Conservation (phyloP, 2,888 invertebrate species). For the Pristionchus fissidentatus region DNA sequence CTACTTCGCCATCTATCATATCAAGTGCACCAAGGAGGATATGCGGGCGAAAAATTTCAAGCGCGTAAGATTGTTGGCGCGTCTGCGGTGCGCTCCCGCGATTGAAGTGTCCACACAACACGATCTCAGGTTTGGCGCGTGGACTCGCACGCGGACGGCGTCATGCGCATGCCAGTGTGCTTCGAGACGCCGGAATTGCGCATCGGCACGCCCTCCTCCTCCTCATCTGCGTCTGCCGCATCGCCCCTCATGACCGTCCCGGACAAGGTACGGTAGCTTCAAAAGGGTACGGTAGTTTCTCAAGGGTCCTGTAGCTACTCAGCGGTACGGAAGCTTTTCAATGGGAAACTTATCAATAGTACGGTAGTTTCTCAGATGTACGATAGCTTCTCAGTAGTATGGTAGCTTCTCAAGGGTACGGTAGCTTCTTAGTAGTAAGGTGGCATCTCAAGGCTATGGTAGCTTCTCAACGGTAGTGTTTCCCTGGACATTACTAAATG, state of each 20-base stretch:
- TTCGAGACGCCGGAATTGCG: too few relatives aligned
- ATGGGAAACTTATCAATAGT: not conserved
- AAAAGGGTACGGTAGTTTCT: not conserved
- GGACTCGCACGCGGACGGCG: not conserved
- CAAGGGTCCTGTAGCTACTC: too few relatives aligned
- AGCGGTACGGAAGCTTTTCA: not conserved
- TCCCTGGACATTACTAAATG: too few relatives aligned
- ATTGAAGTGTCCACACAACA: too few relatives aligned
- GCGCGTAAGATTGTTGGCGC: not conserved
- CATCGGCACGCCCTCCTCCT: not conserved
- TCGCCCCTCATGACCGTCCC: too few relatives aligned
- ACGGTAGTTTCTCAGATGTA: too few relatives aligned
- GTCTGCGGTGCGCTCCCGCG: not conserved
- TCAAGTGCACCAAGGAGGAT: not conserved
- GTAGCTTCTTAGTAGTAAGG: not conserved
- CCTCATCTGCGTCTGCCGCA: not conserved
- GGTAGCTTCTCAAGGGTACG: too few relatives aligned
- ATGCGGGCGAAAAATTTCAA: not conserved
- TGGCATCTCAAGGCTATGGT: too few relatives aligned
- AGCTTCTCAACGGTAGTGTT: not conserved
- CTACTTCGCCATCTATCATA: slow-evolving; percentile 37
- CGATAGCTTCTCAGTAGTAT: not conserved
- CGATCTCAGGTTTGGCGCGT: not conserved
- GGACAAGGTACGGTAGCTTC: not conserved
- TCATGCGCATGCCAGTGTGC: not conserved